Evolutionary conservation across 2,113 vertebrate genomes (phyloP).

Genomic region (Holacanthus passer): DNA sequence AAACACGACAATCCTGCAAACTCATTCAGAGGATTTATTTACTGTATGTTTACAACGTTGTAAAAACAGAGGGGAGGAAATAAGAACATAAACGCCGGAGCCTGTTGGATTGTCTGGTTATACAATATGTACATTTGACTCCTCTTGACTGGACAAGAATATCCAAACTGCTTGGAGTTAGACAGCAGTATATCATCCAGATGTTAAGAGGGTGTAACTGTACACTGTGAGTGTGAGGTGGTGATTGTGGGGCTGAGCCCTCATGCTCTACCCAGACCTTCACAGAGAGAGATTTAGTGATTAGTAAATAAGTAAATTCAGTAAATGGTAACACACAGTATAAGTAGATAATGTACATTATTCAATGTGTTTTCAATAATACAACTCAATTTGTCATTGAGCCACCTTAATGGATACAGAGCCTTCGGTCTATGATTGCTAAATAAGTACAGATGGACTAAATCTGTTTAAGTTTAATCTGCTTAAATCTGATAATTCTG

Average conservation of each 20-base stretch:
- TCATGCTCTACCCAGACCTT: neutral
- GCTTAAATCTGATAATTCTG: too few relatives aligned
- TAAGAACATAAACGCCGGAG: neutral
- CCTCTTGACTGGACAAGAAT: neutral
- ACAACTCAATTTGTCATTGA: neutral
- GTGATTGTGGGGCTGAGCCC: neutral
- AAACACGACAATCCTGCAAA: constrained; percentile 4
- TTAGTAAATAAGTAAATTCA: neutral
- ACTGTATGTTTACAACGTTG: neutral
- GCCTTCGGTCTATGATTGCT: neutral
- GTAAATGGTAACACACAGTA: neutral
- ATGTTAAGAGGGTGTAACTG: neutral
- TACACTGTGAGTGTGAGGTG: neutral
- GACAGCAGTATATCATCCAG: neutral
- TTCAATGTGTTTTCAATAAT: neutral
- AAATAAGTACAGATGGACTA: neutral
- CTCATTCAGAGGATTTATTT: neutral
- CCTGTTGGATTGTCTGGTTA: neutral
- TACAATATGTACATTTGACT: neutral
- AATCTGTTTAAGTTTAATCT: neutral
- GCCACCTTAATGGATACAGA: neutral
- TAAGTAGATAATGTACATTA: neutral
- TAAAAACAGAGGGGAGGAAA: neutral
- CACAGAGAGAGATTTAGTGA: too few relatives aligned
- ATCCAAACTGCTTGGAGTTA: neutral